Evolutionary conservation across 2,888 invertebrate genomes (phyloP).

Genomic region (Dasypolia templi): DNA sequence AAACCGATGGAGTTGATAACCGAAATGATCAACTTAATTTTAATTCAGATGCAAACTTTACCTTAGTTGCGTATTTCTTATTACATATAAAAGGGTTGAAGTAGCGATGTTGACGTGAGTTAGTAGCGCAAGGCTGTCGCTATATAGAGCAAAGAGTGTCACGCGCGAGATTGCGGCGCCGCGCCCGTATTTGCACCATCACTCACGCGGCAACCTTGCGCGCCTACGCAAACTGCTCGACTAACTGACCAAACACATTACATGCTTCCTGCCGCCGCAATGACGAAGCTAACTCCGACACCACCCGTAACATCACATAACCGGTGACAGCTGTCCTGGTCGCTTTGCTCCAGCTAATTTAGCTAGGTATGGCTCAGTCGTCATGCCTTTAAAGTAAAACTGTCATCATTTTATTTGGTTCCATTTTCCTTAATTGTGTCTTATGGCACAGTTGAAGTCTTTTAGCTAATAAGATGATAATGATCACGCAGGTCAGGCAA

Average conservation of each 20-base stretch:
- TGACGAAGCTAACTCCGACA: slow-evolving; percentile 20
- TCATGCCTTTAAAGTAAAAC: neutral
- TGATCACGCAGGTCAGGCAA: neutral
- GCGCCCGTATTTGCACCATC: slow-evolving; percentile 76
- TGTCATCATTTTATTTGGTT: neutral
- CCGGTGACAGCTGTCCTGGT: slow-evolving; percentile 20
- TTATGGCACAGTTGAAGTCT: neutral
- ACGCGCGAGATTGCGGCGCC: slow-evolving; percentile 67
- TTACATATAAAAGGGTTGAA: slow-evolving; percentile 17
- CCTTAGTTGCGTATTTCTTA: neutral
- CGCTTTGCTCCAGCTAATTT: neutral
- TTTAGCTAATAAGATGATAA: neutral
- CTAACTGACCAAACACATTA: slow-evolving; percentile 61
- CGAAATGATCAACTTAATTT: neutral
- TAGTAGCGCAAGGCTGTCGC: slow-evolving; percentile 51
- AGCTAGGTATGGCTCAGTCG: neutral
- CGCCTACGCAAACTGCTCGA: slow-evolving; percentile 49
- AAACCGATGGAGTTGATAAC: neutral
- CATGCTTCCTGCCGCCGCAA: slow-evolving; percentile 19
- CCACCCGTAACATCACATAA: slow-evolving; percentile 13
- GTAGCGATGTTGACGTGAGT: slow-evolving; percentile 8
- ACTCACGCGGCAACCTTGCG: slow-evolving; percentile 69
- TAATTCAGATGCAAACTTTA: neutral
- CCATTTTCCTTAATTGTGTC: neutral
- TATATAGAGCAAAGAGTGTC: slow-evolving; percentile 67